phyloP scores from a whole-genome alignment of 2,113 vertebrate genomes.

The Crotalus tigris region DNA sequence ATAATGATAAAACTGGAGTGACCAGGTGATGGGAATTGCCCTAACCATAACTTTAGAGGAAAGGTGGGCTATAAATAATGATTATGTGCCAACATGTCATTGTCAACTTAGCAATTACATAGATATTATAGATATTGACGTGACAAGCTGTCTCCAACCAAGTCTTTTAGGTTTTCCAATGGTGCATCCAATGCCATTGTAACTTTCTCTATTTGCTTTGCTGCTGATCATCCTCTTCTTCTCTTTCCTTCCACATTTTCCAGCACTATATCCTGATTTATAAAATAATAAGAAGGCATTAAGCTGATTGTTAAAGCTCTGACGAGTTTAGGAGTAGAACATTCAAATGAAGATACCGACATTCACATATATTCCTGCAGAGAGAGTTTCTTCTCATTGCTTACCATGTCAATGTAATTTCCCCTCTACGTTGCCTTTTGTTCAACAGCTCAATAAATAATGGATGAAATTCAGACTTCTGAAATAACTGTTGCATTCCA shows the following conservation, averaged over 20 bases:
- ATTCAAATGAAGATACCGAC: not conserved
- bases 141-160: not conserved
- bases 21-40: not conserved
- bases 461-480: not conserved
- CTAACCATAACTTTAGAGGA: not conserved
- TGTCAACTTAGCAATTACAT: not conserved
- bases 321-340: not conserved
- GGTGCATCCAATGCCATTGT: not conserved
- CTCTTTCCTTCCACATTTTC: not conserved
- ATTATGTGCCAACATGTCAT: not conserved
- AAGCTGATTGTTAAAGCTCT: not conserved
- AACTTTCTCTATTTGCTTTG: not conserved
- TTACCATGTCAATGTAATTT: not conserved
- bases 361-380: not conserved
- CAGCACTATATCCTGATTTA: not conserved
- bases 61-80: not conserved
- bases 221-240: not conserved
- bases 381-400: not conserved
- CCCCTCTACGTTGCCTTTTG: not conserved
- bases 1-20: not conserved
- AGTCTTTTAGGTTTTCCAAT: not conserved
- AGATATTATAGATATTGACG: not conserved
- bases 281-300: not conserved
- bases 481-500: not conserved
- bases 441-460: not conserved